Percentiles rank a stretch among this genome's conserved stretches.
phyloP scores from a whole-genome alignment of 2,888 invertebrate species.

The Julus scandinavius region DNA sequence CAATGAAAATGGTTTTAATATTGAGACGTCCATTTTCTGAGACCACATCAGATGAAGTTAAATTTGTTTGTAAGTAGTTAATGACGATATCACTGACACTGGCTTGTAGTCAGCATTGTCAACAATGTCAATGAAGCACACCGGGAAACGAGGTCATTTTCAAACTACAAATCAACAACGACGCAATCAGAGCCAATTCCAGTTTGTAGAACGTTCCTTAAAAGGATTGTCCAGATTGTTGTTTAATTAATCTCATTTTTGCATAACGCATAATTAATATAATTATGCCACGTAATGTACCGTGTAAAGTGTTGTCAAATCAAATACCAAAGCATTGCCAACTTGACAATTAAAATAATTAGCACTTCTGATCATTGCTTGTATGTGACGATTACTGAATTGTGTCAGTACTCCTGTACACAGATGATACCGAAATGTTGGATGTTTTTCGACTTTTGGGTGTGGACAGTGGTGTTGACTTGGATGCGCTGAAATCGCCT shows the following conservation, averaged over 20 bases:
- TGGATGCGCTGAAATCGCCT: not conserved
- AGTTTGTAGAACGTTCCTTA: not conserved
- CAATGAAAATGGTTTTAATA: not conserved
- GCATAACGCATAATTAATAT: not conserved
- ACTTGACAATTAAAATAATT: not conserved
- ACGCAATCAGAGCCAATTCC: not conserved
- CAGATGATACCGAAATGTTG: not conserved
- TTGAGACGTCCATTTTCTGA: not conserved
- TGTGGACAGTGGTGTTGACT: conserved; percentile 5
- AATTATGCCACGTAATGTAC: not conserved
- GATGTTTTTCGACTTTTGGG: conserved; percentile 36
- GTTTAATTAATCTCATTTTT: not conserved
- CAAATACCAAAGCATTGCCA: not conserved
- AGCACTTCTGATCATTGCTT: not conserved
- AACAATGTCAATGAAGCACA: not conserved
- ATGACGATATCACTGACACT: not conserved
- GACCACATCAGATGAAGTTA: not conserved
- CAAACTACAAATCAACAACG: not conserved
- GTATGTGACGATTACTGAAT: not conserved
- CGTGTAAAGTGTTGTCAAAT: not conserved
- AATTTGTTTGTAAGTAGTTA: not conserved
- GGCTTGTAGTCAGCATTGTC: not conserved
- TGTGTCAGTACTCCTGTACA: conserved; percentile 2
- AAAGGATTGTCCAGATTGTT: not conserved
- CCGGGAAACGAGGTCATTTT: not conserved